Evolutionary conservation across 2,797 vertebrate species (phyloP).

Genomic region (Dicrostonyx torquatus): DNA sequence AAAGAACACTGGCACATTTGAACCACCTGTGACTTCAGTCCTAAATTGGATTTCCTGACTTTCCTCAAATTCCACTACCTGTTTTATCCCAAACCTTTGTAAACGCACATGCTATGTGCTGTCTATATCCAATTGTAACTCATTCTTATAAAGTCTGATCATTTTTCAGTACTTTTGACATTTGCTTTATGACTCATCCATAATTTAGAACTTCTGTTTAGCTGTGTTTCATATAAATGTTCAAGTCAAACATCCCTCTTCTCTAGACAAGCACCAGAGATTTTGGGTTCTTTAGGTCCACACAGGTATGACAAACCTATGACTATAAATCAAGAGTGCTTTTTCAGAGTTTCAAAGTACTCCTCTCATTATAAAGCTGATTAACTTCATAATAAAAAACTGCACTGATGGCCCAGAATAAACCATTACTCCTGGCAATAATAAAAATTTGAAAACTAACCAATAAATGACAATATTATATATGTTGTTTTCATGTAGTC

Average conservation of each 20-base stretch:
- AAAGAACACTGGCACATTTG: neutral
- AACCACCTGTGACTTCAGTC: neutral
- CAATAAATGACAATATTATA: neutral
- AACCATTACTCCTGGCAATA: neutral
- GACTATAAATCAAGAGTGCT: neutral
- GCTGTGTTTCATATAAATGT: neutral
- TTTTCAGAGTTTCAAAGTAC: neutral
- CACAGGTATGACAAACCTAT: neutral
- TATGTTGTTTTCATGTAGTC: neutral
- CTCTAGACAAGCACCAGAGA: neutral
- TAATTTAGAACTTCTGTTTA: neutral
- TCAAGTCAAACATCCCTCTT: neutral
- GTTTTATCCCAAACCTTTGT: neutral
- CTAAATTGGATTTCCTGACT: neutral
- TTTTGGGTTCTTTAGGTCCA: neutral
- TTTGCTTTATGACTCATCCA: neutral
- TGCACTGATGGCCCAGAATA: neutral
- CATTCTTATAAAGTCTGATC: neutral
- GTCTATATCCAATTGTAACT: neutral
- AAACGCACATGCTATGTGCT: neutral
- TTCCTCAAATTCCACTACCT: neutral
- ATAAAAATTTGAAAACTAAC: neutral
- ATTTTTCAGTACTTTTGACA: constrained; percentile 42
- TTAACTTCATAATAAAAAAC: neutral
- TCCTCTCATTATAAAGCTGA: neutral